phyloP scores from a whole-genome alignment of 2,888 invertebrate species.

The Agrilus cyanescens region DNA sequence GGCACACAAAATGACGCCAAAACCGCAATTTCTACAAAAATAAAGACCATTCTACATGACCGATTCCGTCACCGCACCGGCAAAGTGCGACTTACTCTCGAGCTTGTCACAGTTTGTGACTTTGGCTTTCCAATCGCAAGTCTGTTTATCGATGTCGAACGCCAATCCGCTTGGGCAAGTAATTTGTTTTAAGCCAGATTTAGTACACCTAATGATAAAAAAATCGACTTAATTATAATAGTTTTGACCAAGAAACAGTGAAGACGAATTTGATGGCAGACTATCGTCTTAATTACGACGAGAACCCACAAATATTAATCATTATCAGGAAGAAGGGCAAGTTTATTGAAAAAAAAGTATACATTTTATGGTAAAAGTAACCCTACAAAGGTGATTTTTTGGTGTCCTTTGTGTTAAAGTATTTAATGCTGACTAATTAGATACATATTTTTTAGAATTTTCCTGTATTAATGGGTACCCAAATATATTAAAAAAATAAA shows the following conservation, averaged over 20 bases:
- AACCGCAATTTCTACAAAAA: conserved; percentile 11
- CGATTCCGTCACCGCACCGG: conserved; percentile 23
- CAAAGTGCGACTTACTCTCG: conserved; percentile 74
- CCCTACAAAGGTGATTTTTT: too few species aligned
- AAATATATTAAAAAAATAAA: too few species aligned
- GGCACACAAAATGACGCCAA: conserved; percentile 2
- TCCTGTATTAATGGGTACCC: too few species aligned
- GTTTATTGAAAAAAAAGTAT: too few species aligned
- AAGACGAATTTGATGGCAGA: conserved; percentile 7
- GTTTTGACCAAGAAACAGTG: conserved; percentile 28
- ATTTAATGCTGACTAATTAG: too few species aligned
- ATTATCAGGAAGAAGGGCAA: too few species aligned
- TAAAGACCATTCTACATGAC: conserved; percentile 12
- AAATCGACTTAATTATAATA: conserved; percentile 13
- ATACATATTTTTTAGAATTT: too few species aligned
- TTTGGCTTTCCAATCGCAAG: conserved; percentile 98
- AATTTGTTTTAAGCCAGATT: conserved; percentile 91
- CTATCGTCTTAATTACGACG: too few species aligned
- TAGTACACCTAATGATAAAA: conserved; percentile 71
- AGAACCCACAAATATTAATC: too few species aligned
- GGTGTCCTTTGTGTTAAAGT: too few species aligned
- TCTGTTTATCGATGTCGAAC: conserved; percentile 96
- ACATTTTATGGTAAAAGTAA: too few species aligned
- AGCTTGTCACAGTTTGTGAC: conserved; percentile 92
- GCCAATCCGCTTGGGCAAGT: conserved; percentile 94